These are phyloP conservation scores for Chouioia cunea DNA, from an alignment of 2,888 invertebrate species.

Conservation along the genomic window DNA sequence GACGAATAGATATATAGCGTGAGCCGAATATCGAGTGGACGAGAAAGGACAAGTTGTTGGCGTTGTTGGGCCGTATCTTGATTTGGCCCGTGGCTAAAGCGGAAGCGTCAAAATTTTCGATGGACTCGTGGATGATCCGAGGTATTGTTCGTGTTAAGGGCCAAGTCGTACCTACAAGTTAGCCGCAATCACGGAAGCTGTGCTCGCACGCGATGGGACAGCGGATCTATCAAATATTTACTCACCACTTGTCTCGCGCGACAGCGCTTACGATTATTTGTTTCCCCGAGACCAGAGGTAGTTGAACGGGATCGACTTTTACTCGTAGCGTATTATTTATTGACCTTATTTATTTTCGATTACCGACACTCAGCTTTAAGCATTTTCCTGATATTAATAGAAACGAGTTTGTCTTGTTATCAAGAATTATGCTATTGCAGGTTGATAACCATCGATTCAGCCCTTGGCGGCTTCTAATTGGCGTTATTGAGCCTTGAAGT, in stretches of 20 bases:
- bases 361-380: too few species aligned
- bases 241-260: slow-evolving; percentile 55
- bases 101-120: slow-evolving; percentile 20
- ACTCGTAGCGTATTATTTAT: too few species aligned
- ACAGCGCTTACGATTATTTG: slow-evolving; percentile 13
- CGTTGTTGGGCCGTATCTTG: too few species aligned
- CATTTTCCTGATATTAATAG: too few species aligned
- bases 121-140: not conserved
- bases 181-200: slow-evolving; percentile 54
- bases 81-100: not conserved
- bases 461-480: slow-evolving; percentile 25
- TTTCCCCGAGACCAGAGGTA: not conserved
- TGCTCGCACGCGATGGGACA: slow-evolving; percentile 36
- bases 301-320: too few species aligned
- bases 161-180: not conserved
- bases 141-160: slow-evolving; percentile 39
- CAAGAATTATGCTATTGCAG: too few species aligned
- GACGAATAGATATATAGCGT: too few species aligned
- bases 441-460: too few species aligned
- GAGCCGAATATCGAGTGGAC: too few species aligned
- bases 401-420: too few species aligned
- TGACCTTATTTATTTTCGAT: too few species aligned
- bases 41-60: not conserved
- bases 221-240: slow-evolving; percentile 60
- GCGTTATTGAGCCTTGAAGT: slow-evolving; percentile 30